A percentile compares a stretch with the other conserved stretches of the same genome.
Conservation (phyloP, 1,140 invertebrate genomes). For the Drosophila carrolli region DNA sequence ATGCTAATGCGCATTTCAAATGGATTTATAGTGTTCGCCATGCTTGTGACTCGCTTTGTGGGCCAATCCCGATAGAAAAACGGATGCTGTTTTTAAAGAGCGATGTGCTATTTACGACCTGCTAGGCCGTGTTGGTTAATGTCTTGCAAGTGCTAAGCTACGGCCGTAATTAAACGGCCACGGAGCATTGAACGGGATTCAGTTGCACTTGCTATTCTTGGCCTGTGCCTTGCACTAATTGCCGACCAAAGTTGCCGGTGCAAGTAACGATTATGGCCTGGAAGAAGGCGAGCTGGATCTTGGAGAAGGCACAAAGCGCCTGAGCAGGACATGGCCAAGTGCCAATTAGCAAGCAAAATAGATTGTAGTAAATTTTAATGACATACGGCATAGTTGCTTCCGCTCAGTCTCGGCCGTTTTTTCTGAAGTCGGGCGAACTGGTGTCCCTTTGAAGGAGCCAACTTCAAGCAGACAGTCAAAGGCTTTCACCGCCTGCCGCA, state of each 20-base stretch:
- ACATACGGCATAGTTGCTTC: constrained; percentile 61
- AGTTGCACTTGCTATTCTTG: constrained; percentile 14
- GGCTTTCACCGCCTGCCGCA: constrained; percentile 76
- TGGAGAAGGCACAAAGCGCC: constrained; percentile 27
- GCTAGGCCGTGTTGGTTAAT: not conserved
- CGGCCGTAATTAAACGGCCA: constrained; percentile 59
- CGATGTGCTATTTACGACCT: not conserved
- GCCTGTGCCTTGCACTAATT: constrained; percentile 55
- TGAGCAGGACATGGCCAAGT: constrained; percentile 64
- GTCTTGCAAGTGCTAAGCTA: constrained; percentile 17
- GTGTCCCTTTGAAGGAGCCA: constrained; percentile 32
- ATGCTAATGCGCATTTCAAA: constrained; percentile 54
- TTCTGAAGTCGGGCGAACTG: constrained; percentile 13
- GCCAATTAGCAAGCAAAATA: constrained; percentile 82
- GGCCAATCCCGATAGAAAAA: not conserved
- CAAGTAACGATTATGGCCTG: constrained; percentile 74
- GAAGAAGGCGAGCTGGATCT: constrained; percentile 35
- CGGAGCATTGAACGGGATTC: constrained; percentile 44
- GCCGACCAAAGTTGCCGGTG: constrained; percentile 39
- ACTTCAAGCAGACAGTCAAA: constrained; percentile 63
- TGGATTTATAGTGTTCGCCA: constrained; percentile 38
- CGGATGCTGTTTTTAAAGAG: constrained; percentile 1
- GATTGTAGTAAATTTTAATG: constrained; percentile 82
- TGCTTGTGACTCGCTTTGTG: not conserved
- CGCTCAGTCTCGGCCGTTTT: constrained; percentile 35